Conservation (phyloP, 2,888 invertebrate genomes). For the Synergus umbraculus region DNA sequence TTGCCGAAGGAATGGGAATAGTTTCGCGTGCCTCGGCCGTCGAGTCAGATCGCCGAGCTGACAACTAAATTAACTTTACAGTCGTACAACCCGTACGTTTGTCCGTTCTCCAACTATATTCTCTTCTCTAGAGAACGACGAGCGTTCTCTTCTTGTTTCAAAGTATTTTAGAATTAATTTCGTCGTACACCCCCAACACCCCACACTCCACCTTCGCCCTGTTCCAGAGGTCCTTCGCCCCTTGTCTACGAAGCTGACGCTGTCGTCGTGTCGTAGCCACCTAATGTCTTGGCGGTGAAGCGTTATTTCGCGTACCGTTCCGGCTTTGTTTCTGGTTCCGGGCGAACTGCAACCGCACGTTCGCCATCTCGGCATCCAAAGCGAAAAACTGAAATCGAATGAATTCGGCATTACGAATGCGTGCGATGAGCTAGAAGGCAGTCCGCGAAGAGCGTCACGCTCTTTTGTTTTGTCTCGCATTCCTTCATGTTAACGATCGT, state of each 20-base stretch:
- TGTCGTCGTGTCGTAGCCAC: constrained; percentile 38
- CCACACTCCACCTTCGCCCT: not conserved
- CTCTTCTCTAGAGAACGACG: constrained; percentile 4
- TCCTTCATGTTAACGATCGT: constrained; percentile 13
- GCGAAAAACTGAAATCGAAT: constrained; percentile 14
- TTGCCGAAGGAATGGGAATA: constrained; percentile 38
- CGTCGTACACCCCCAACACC: constrained; percentile 46
- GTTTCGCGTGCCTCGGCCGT: constrained; percentile 38
- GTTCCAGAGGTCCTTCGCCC: not conserved
- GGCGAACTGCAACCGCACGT: constrained; percentile 30
- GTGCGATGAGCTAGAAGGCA: constrained; percentile 26
- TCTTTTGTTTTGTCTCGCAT: not conserved
- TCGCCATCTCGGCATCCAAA: not conserved
- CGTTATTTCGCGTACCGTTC: constrained; percentile 40
- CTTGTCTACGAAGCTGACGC: constrained; percentile 18
- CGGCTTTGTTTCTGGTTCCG: constrained; percentile 27
- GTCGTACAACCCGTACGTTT: constrained; percentile 52
- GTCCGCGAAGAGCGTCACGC: constrained; percentile 1
- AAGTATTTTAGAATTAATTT: constrained; percentile 63
- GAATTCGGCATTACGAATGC: constrained; percentile 12
- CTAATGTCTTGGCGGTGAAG: constrained; percentile 34
- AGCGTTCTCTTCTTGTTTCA: constrained; percentile 54
- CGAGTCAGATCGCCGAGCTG: constrained; percentile 53
- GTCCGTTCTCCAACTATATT: constrained; percentile 39
- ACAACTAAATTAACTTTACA: constrained; percentile 70